Base-by-base conservation (phyloP, 2,888 invertebrate species). In the Alloscopus bannaensis region DNA sequence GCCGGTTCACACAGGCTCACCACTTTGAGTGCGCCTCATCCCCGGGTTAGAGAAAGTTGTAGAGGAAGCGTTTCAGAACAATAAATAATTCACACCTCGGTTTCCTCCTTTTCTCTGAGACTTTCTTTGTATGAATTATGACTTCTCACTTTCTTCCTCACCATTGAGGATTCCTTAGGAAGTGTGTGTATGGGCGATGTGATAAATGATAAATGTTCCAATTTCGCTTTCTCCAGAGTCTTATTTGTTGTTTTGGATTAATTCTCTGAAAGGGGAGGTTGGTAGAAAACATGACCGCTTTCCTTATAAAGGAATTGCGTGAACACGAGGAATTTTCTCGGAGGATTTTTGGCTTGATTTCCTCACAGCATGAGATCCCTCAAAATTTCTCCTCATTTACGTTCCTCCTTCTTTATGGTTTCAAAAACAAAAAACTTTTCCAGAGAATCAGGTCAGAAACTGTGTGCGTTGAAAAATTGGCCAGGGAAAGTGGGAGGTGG, bases 71-170 rank as follows among this genome's bases (percentile, higher is more conserved):
- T 45, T 64, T 77, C 26, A 47, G 64, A 65, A 66, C 71, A 71
- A 79, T 79, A 71, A 79, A 79, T 79, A 79, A 79, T 79, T 71
- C 70, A 79, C 78, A 79, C 78, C 71, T 66, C 60, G 31, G 59
- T 59, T 68, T 59, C n/a, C n/a, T 47, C 57, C 55, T 68, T 68
- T 75, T 70, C 42, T 36, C 31, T 42, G 20, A 68, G 52, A 59
- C 26, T 66, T 52, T 72, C 59, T 64, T 66, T 66, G 50, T 71
- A 72, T 79, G 78, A 79, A 65, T 79, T 79, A 79, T 68, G 68
- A 77, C 70, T 71, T 70, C 52, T 71, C 73, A 68, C 62, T 60
- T 47, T 62, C 62, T 72, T 45, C 47, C 52, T 42, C 31, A n/a
- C 68, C 52, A 28, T 65, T 13, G 31, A 45, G 8, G 18, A 8